Conservation (phyloP, 2,113 vertebrate genomes). For the Serranochromis macrocephalus region DNA sequence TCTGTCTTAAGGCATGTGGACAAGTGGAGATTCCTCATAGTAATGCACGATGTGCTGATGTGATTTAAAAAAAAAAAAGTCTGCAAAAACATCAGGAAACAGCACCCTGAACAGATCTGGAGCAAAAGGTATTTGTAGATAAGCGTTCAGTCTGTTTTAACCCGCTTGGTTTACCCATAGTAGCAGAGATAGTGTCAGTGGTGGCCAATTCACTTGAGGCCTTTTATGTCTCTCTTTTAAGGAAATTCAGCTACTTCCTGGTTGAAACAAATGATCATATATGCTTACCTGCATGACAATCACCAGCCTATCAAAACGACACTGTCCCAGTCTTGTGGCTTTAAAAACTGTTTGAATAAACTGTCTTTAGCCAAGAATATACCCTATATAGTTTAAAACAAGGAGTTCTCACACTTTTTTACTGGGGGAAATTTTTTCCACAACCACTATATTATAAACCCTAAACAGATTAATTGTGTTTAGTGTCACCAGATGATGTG, state of each 20-base stretch:
- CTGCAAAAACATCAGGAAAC: conserved; percentile 10
- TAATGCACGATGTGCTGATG: neutral
- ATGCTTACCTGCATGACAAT: neutral
- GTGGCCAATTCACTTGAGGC: neutral
- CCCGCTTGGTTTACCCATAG: neutral
- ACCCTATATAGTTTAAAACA: neutral
- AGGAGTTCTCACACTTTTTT: neutral
- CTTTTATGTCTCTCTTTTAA: neutral
- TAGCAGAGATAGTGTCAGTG: neutral
- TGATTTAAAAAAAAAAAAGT: conserved; percentile 26
- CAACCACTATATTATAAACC: neutral
- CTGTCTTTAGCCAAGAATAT: neutral
- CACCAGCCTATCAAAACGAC: neutral
- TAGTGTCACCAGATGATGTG: neutral
- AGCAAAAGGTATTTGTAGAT: neutral
- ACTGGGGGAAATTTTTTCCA: rapidly evolving
- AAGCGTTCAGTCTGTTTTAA: neutral
- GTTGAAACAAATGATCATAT: neutral
- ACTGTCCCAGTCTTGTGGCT: neutral
- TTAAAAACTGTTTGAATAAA: neutral
- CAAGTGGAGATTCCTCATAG: conserved; percentile 14
- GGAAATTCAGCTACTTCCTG: neutral
- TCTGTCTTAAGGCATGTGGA: conserved; percentile 47
- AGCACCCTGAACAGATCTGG: neutral
- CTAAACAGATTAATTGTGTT: neutral